Evolutionary conservation across 2,113 vertebrate genomes (phyloP).

Genomic region (Rhinogobius similis): DNA sequence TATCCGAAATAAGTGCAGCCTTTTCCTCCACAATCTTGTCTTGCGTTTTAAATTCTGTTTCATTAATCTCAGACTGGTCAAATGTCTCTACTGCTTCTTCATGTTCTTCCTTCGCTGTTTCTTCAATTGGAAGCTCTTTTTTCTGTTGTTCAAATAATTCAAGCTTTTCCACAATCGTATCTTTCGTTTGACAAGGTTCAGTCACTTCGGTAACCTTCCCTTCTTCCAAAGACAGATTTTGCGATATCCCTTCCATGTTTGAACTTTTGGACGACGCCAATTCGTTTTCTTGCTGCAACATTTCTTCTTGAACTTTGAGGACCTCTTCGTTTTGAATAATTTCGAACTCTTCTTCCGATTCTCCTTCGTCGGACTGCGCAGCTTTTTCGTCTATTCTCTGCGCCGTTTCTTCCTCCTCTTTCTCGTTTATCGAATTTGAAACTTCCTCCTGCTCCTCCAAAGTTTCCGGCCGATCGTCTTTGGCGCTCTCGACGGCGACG

Average conservation of each 20-base stretch:
- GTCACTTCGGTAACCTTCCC: too few species aligned
- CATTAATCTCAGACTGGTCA: neutral
- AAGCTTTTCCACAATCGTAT: neutral
- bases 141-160: neutral
- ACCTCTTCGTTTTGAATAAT: neutral
- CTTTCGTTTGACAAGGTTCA: neutral
- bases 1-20: neutral
- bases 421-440: neutral
- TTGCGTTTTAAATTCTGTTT: neutral
- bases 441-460: constrained; percentile 12
- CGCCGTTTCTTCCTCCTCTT: neutral
- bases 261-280: neutral
- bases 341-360: neutral
- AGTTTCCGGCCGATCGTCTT: constrained; percentile 35
- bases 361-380: neutral
- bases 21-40: neutral
- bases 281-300: neutral
- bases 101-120: neutral
- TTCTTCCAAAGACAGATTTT: neutral
- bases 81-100: neutral
- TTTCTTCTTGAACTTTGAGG: neutral
- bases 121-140: neutral
- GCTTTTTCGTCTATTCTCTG: neutral
- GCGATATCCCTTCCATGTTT: neutral
- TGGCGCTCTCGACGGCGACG: constrained; percentile 18